phyloP scores from a whole-genome alignment of 2,888 invertebrate species.

The Campaea margaritaria region DNA sequence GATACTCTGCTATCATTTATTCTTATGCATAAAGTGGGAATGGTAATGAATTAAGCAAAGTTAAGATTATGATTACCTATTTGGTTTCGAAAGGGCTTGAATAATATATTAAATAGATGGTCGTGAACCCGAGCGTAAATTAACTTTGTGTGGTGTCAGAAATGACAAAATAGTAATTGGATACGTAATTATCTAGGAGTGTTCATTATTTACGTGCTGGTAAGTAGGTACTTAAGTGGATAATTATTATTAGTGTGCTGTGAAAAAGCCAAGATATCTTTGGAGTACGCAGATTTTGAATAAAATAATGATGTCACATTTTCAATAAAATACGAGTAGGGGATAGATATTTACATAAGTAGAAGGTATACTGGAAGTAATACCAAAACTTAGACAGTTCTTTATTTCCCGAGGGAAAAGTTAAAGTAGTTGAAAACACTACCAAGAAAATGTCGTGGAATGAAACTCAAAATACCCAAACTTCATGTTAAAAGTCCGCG shows the following conservation, averaged over 20 bases:
- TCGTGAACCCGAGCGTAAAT: constrained; percentile 14
- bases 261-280: too few relatives aligned
- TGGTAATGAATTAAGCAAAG: constrained; percentile 34
- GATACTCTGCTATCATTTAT: background rate
- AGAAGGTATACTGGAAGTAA: too few relatives aligned
- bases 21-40: constrained; percentile 10
- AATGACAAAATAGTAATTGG: background rate
- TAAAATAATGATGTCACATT: too few relatives aligned
- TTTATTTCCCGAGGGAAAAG: too few relatives aligned
- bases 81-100: constrained; percentile 29
- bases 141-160: constrained; percentile 1
- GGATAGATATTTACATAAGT: too few relatives aligned
- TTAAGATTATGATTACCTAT: constrained; percentile 19
- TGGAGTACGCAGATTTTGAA: too few relatives aligned
- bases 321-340: too few relatives aligned
- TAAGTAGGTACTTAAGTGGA: too few relatives aligned
- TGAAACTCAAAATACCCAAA: constrained; percentile 11
- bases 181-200: background rate
- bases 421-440: background rate
- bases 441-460: constrained; percentile 7
- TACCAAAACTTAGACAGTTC: too few relatives aligned
- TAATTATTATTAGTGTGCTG: too few relatives aligned
- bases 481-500: constrained; percentile 25
- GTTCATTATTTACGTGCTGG: background rate
- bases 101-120: constrained; percentile 18